These are phyloP conservation scores for Cosmorhoe ocellata DNA, from an alignment of 2,888 invertebrate species.

Conservation along the genomic window DNA sequence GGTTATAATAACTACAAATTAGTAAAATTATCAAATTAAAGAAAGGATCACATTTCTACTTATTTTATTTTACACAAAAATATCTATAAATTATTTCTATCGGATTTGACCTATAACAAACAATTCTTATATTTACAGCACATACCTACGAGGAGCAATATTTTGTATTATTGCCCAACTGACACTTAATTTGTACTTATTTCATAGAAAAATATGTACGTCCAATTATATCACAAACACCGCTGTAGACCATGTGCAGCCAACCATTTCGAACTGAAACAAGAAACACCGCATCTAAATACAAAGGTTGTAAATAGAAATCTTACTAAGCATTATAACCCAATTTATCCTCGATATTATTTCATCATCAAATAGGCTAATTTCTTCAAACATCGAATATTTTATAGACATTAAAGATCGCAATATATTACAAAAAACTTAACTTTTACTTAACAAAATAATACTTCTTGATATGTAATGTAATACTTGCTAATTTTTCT, in stretches of 20 bases:
- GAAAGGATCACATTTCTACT: constrained; percentile 54
- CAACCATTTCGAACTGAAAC: constrained; percentile 74
- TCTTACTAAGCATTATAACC: too few species aligned
- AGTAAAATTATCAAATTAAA: constrained; percentile 28
- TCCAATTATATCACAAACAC: constrained; percentile 74
- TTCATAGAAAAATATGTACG: constrained; percentile 79
- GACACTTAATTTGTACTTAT: constrained; percentile 76
- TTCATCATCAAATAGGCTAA: too few species aligned
- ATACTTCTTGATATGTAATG: too few species aligned
- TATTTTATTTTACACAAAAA: constrained; percentile 61
- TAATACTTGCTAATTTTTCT: too few species aligned
- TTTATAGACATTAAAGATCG: too few species aligned
- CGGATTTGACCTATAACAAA: constrained; percentile 49
- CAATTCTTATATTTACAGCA: constrained; percentile 54
- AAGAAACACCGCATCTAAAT: constrained; percentile 36
- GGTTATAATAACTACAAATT: constrained; percentile 24
- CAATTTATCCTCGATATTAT: neutral
- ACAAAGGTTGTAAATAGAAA: neutral
- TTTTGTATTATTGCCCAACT: constrained; percentile 51
- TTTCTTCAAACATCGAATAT: too few species aligned
- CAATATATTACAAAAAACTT: too few species aligned
- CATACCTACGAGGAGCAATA: constrained; percentile 48
- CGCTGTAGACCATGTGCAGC: constrained; percentile 59
- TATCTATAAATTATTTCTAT: constrained; percentile 57
- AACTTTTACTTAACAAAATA: too few species aligned